Evolutionary conservation across 2,888 invertebrate species (phyloP).

Genomic region (Patella caerulea): DNA sequence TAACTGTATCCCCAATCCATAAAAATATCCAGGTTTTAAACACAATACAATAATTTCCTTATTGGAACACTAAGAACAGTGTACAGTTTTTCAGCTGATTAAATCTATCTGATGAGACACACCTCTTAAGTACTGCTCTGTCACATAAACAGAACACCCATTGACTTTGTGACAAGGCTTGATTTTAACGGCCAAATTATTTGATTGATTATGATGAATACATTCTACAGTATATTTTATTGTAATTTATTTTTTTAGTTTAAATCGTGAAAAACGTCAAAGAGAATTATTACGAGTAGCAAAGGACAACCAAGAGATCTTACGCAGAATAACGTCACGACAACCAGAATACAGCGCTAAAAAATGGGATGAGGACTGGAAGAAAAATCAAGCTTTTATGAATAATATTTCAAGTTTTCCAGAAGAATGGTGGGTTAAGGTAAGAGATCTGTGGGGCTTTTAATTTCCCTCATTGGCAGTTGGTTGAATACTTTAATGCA

Average conservation of each 20-base stretch:
- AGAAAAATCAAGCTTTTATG: constrained; percentile 67
- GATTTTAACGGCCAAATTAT: too few relatives aligned
- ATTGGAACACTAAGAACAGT: too few relatives aligned
- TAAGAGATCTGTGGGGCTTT: neutral
- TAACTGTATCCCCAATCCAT: too few relatives aligned
- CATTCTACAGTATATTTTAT: constrained; percentile 9
- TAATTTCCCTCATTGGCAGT: too few relatives aligned
- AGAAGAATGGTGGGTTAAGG: constrained; percentile 67
- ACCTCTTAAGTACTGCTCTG: too few relatives aligned
- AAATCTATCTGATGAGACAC: too few relatives aligned
- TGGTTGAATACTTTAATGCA: too few relatives aligned
- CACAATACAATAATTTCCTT: too few relatives aligned
- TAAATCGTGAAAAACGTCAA: constrained; percentile 70
- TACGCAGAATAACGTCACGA: constrained; percentile 64
- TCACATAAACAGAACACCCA: too few relatives aligned
- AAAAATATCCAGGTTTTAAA: too few relatives aligned
- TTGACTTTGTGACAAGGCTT: too few relatives aligned
- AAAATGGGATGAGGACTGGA: constrained; percentile 68
- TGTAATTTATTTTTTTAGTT: constrained; percentile 48
- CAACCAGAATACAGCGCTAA: constrained; percentile 67
- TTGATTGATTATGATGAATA: neutral
- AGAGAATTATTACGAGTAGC: constrained; percentile 69
- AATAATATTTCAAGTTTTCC: constrained; percentile 70
- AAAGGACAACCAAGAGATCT: constrained; percentile 69
- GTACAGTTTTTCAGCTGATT: too few relatives aligned